These are phyloP conservation scores for Sclerodermus sp. DNA, from an alignment of 2,888 invertebrate species.

Conservation along the genomic window DNA sequence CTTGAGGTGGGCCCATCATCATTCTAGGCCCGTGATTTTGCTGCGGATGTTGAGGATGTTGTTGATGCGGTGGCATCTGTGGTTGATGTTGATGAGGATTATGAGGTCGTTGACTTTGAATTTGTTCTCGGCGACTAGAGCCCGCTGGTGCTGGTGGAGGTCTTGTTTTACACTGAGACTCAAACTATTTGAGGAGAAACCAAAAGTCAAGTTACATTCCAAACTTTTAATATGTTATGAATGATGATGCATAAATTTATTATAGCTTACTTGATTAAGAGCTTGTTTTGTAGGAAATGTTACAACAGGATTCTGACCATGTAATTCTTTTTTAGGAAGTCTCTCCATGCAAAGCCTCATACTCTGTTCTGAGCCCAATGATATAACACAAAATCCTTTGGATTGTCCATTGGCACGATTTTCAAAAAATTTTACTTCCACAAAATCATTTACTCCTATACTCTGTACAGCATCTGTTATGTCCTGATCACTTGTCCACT, in stretches of 20 bases:
- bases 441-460: constrained; percentile 88
- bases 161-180: constrained; percentile 88
- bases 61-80: constrained; percentile 58
- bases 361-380: constrained; percentile 90
- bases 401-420: constrained; percentile 98
- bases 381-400: constrained; percentile 96
- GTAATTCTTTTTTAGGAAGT: constrained; percentile 91
- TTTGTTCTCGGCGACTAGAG: constrained; percentile 54
- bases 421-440: constrained; percentile 99
- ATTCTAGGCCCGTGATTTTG: constrained; percentile 62
- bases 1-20: constrained; percentile 64
- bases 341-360: constrained; percentile 89
- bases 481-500: constrained; percentile 99
- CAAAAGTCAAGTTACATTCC: too few relatives aligned
- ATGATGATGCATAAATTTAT: too few relatives aligned
- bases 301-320: constrained; percentile 93
- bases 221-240: too few relatives aligned
- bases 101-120: constrained; percentile 63
- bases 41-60: constrained; percentile 60
- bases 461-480: constrained; percentile 87
- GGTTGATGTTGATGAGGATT: constrained; percentile 62
- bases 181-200: constrained; percentile 73
- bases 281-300: constrained; percentile 94
- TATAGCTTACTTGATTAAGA: constrained; percentile 64
- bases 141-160: constrained; percentile 72